Conservation (phyloP, 2,888 invertebrate species). For the Drymonia ruficornis region DNA sequence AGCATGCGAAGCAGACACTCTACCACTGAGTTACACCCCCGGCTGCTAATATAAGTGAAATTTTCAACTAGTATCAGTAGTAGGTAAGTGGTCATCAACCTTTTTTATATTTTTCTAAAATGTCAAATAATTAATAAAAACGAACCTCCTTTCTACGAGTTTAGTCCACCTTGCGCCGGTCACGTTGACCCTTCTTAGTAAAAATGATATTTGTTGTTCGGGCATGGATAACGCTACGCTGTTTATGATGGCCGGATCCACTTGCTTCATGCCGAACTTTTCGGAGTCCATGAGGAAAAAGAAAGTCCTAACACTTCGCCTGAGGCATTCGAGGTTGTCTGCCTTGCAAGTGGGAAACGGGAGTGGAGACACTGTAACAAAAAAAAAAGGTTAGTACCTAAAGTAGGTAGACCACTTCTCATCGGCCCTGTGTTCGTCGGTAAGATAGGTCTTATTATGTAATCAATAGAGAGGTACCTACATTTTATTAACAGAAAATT, state of each 20-base stretch:
- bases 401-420: background rate
- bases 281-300: conserved; percentile 73
- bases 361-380: conserved; percentile 53
- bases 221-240: conserved; percentile 68
- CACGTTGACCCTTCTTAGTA: conserved; percentile 69
- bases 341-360: conserved; percentile 73
- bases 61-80: background rate
- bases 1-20: conserved; percentile 88
- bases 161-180: conserved; percentile 76
- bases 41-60: fast-evolving
- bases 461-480: too few species aligned
- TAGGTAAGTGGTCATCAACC: background rate
- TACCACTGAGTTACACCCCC: conserved; percentile 83
- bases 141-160: conserved; percentile 67
- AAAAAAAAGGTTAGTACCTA: conserved; percentile 1
- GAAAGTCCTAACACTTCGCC: conserved; percentile 72
- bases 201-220: conserved; percentile 64
- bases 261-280: conserved; percentile 66
- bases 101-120: conserved; percentile 5
- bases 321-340: conserved; percentile 67
- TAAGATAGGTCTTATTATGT: too few species aligned
- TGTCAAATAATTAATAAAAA: too few species aligned
- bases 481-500: too few species aligned
- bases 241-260: conserved; percentile 67
- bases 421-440: too few species aligned